These are phyloP conservation scores for Tetragnatha versicolor DNA, from an alignment of 1,140 invertebrate genomes.

Conservation along the genomic window DNA sequence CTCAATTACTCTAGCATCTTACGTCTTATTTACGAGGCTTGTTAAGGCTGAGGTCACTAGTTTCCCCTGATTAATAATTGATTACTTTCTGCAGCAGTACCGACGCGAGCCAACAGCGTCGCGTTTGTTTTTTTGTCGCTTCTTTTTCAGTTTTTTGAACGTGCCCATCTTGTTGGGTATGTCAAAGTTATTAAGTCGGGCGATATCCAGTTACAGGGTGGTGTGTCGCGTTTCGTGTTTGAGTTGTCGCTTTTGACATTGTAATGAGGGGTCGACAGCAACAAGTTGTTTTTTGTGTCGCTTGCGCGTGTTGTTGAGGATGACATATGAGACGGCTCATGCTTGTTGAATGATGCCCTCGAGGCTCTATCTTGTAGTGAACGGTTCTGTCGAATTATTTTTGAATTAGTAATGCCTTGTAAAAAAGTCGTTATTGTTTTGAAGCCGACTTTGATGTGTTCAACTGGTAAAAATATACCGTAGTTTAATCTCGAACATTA, in stretches of 20 bases:
- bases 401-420: too few relatives aligned
- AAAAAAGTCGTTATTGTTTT: too few relatives aligned
- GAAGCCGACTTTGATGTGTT: too few relatives aligned
- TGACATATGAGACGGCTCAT: too few relatives aligned
- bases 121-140: not conserved
- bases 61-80: slow-evolving; percentile 48
- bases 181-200: not conserved
- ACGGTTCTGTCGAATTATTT: not conserved
- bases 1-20: slow-evolving; percentile 42
- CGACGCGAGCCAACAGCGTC: slow-evolving; percentile 2
- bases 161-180: not conserved
- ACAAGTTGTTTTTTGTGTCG: slow-evolving; percentile 26
- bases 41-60: slow-evolving; percentile 10
- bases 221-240: slow-evolving; percentile 1
- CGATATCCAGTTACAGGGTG: slow-evolving; percentile 8
- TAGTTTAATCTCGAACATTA: too few relatives aligned
- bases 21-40: slow-evolving; percentile 49
- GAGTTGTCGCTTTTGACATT: slow-evolving; percentile 44
- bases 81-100: slow-evolving; percentile 16
- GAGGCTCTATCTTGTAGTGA: not conserved
- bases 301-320: not conserved
- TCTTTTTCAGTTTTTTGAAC: not conserved
- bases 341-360: too few relatives aligned
- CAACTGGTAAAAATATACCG: too few relatives aligned
- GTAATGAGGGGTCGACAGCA: slow-evolving; percentile 28